phyloP scores from a whole-genome alignment of 2,797 vertebrate genomes.

The Falco biarmicus region DNA sequence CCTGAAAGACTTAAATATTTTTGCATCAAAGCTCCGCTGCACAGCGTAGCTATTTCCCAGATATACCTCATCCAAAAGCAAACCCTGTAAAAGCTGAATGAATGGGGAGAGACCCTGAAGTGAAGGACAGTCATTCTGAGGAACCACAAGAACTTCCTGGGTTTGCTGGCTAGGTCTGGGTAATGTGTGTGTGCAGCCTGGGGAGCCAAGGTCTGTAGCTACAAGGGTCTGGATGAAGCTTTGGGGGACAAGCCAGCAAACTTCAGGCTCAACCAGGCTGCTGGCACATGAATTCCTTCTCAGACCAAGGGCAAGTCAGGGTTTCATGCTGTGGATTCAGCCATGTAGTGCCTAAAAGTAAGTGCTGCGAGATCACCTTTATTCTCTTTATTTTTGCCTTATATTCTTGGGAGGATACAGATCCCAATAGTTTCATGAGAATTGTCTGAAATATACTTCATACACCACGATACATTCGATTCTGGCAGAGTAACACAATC shows the following conservation, averaged over 20 bases:
- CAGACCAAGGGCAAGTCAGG: not conserved
- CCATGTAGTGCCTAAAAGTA: not conserved
- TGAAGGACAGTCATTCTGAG: not conserved
- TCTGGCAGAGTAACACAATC: not conserved
- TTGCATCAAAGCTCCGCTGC: not conserved
- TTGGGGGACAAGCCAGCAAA: not conserved
- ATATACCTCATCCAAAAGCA: not conserved
- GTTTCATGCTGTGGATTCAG: not conserved
- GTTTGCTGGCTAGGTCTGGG: not conserved
- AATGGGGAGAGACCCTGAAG: not conserved
- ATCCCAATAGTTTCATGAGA: not conserved
- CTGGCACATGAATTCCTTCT: not conserved
- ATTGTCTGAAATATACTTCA: not conserved
- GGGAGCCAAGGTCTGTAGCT: not conserved
- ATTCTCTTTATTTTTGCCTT: not conserved
- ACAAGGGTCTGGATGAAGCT: not conserved
- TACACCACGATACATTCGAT: not conserved
- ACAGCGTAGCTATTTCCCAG: not conserved
- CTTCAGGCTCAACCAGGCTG: not conserved
- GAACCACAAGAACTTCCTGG: not conserved
- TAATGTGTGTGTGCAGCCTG: rapidly evolving
- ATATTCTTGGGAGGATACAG: not conserved
- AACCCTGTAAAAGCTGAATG: not conserved
- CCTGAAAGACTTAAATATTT: not conserved
- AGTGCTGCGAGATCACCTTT: not conserved